A percentile compares a stretch with the other conserved stretches of the same genome.
Conservation (phyloP, 2,888 invertebrate genomes). For the Ceramica pisi region DNA sequence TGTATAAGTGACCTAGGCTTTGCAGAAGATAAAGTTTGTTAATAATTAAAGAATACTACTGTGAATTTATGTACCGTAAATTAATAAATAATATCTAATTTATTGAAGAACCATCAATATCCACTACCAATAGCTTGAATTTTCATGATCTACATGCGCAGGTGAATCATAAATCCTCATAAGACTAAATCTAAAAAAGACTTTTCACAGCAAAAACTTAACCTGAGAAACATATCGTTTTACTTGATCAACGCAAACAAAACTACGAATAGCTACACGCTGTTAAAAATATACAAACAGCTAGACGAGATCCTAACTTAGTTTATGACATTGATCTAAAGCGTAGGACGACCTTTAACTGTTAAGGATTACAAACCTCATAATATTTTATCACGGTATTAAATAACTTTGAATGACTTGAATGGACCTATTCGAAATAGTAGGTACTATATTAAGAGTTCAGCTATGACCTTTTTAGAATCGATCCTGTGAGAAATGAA, state of each 20-base stretch:
- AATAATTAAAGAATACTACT: too few species aligned
- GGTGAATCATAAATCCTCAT: too few species aligned
- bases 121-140: too few species aligned
- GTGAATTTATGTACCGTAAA: too few species aligned
- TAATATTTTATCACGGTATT: constrained; percentile 27
- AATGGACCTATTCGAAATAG: constrained; percentile 9
- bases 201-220: not conserved
- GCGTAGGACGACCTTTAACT: constrained; percentile 28
- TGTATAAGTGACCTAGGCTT: too few species aligned
- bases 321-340: constrained; percentile 25
- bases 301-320: not conserved
- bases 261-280: too few species aligned
- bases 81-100: too few species aligned
- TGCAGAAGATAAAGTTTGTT: too few species aligned
- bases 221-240: not conserved
- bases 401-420: constrained; percentile 8
- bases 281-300: not conserved
- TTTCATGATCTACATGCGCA: too few species aligned
- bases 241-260: not conserved
- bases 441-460: not conserved
- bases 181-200: not conserved
- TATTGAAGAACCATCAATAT: too few species aligned
- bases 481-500: not conserved
- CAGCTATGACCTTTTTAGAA: not conserved
- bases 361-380: constrained; percentile 7